These are phyloP conservation scores for Spialia ferax DNA, from an alignment of 2,888 invertebrate genomes.

Conservation along the genomic window DNA sequence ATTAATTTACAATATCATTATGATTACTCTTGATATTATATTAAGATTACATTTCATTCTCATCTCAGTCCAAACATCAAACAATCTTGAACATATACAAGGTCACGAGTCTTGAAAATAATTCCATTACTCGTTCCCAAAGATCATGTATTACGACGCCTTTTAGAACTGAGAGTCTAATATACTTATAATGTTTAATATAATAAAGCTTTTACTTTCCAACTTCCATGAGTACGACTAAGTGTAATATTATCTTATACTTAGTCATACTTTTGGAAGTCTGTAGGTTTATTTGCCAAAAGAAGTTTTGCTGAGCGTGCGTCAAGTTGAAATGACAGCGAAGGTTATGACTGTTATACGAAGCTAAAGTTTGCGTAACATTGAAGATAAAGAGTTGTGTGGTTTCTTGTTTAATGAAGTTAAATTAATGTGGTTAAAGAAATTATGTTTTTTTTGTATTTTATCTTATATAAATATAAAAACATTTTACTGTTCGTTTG, in stretches of 20 bases:
- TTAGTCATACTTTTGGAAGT: conserved; percentile 13
- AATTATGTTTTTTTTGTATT: too few species aligned
- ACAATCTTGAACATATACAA: not conserved
- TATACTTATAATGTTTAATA: conserved; percentile 3
- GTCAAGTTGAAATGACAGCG: conserved; percentile 4
- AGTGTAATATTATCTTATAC: conserved; percentile 21
- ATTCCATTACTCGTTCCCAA: not conserved
- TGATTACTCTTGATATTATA: too few species aligned
- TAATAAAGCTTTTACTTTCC: not conserved
- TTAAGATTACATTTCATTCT: not conserved
- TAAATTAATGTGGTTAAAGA: not conserved
- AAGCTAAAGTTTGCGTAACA: not conserved
- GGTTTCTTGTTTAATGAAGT: not conserved
- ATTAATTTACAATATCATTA: too few species aligned
- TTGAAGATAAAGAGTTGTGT: not conserved
- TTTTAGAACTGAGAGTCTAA: not conserved
- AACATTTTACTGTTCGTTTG: too few species aligned
- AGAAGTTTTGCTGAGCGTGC: conserved; percentile 27
- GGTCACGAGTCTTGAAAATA: not conserved
- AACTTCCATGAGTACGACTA: not conserved
- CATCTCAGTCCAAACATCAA: not conserved
- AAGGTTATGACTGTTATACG: not conserved
- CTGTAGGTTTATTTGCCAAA: conserved; percentile 27
- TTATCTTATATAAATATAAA: too few species aligned
- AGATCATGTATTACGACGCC: not conserved